A percentile compares a stretch with the other conserved stretches of the same genome.
Evolutionary conservation across 2,113 vertebrate species (phyloP).

Genomic region (Lasiurus cinereus): DNA sequence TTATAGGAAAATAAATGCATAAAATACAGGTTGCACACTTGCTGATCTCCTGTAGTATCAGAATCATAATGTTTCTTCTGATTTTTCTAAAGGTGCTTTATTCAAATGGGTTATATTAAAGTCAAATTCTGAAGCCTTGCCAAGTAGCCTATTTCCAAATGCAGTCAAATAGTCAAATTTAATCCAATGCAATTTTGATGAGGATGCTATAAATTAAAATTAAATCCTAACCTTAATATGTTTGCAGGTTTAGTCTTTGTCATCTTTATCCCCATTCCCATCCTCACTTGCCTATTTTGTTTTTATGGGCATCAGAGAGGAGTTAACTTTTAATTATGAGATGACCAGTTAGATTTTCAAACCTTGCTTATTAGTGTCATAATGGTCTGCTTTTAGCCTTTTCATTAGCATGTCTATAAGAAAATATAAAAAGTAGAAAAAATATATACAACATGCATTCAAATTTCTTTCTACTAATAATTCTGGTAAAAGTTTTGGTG

Average conservation of each 20-base stretch:
- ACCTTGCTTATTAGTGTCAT: background rate
- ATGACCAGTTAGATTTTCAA: background rate
- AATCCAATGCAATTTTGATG: background rate
- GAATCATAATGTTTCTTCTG: background rate
- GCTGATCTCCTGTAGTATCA: background rate
- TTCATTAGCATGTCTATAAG: background rate
- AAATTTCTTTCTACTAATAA: conserved; percentile 9
- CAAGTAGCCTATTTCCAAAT: conserved; percentile 36
- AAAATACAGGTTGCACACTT: background rate
- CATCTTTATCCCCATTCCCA: background rate
- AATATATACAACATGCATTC: background rate
- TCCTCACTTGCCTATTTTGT: background rate
- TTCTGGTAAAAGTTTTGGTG: conserved; percentile 40
- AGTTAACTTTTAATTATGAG: background rate
- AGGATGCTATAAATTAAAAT: background rate
- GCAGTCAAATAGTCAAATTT: background rate
- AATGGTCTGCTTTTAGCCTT: background rate
- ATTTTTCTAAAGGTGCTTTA: background rate
- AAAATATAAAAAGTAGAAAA: background rate
- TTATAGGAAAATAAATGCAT: background rate
- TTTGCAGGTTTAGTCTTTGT: background rate
- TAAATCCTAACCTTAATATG: background rate
- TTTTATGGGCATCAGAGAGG: background rate
- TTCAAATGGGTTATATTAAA: conserved; percentile 24
- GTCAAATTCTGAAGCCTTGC: conserved; percentile 4